Base-by-base conservation (phyloP, 2,797 vertebrate genomes). In the Phrynocephalus vlangalii region DNA sequence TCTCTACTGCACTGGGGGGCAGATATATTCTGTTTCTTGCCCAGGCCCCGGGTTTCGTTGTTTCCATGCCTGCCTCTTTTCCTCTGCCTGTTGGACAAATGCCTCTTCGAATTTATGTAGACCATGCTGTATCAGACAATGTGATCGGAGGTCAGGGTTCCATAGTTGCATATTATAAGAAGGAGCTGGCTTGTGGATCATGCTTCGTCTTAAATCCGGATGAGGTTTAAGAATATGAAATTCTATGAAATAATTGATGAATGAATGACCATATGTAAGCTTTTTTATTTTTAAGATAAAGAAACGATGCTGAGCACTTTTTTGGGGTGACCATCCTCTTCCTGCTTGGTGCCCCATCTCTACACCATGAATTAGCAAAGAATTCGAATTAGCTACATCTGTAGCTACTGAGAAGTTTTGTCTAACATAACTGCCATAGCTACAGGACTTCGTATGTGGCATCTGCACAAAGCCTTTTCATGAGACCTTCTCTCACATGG, bases 241-340 rank as follows among this genome's bases (percentile, higher is more conserved):
- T n/a, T 9, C 38, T 67, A 44, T 50, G 56, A 63, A 63, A 63
- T 63, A 63, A 63, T 66, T 88, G n/a, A 66, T 28, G 24, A 38
- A 85, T 86, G 56, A 89, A 92, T 56, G 26, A 89, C 18, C 81
- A 91, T 89, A 83, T 86, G 67, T 77, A 0, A 20, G 52, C 52
- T 56, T 13, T 56, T 44, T 44, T 0, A n/a, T 52, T 16, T 48
- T 28, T 79, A 10, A 71, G 24, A 81, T n/a, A 15, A 44, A 89
- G 73, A 76, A 88, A 30, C 18, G 7, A 9, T 16, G 2, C n/a
- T 26, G 68, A 81, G 33, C 52, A 28, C n/a, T 71, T 78, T 83
- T 8, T 73, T n/a, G 26, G 26, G 30, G 18, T 63, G 63, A n/a
- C 16, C 20, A 75, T 1, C 11, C 7, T 87, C 6, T 56, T 38